Percentiles rank a stretch among this genome's conserved stretches.
phyloP scores from a whole-genome alignment of 2,113 vertebrate genomes.

The Trochalopteron elliotii region DNA sequence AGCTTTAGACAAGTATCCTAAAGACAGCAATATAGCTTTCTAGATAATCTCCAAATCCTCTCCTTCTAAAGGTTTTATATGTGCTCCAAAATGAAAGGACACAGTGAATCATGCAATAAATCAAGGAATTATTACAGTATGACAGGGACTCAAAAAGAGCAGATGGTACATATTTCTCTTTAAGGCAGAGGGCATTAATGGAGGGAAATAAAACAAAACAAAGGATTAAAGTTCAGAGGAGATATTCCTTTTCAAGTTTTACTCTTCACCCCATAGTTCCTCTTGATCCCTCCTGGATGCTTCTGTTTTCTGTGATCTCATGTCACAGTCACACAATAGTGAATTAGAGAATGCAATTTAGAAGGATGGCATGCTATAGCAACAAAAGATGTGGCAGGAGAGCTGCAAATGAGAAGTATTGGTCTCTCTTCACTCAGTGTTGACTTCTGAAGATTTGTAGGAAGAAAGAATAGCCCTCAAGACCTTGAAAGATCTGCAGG shows the following conservation, averaged over 20 bases:
- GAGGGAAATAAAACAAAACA: not conserved
- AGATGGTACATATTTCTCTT: not conserved
- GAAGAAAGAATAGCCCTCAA: not conserved
- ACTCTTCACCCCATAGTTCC: not conserved
- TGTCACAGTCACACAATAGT: not conserved
- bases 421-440: not conserved
- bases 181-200: not conserved
- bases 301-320: not conserved
- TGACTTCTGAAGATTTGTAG: conserved; percentile 12
- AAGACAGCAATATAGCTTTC: not conserved
- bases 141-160: not conserved
- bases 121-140: not conserved
- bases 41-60: not conserved
- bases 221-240: not conserved
- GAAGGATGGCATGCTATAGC: not conserved
- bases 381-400: not conserved
- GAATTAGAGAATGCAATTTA: not conserved
- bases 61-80: not conserved
- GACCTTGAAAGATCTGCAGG: not conserved
- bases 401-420: not conserved
- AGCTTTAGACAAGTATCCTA: not conserved
- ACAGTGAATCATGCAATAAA: not conserved
- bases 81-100: not conserved
- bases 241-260: not conserved
- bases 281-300: not conserved